Evolutionary conservation across 2,888 invertebrate species (phyloP).

Genomic region (Megamerina dolium): DNA sequence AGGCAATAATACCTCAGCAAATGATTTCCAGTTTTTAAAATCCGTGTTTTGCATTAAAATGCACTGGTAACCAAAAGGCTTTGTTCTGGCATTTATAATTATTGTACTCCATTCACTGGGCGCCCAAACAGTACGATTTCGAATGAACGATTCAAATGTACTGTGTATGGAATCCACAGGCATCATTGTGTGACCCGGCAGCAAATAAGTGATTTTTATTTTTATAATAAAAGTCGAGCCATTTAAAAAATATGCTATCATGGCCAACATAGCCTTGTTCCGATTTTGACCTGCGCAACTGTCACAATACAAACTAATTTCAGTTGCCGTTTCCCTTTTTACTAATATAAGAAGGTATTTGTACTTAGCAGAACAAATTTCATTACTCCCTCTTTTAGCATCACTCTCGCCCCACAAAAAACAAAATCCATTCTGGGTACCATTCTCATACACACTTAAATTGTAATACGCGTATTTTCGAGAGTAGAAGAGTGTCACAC

Average conservation of each 20-base stretch:
- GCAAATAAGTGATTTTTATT: slow-evolving; percentile 3
- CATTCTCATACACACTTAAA: slow-evolving; percentile 13
- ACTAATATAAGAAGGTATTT: slow-evolving; percentile 11
- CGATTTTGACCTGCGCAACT: too few relatives aligned
- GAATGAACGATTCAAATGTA: slow-evolving; percentile 9
- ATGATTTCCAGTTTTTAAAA: slow-evolving; percentile 13
- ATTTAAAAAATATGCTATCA: too few relatives aligned
- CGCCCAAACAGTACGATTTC: slow-evolving; percentile 13
- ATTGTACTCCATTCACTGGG: slow-evolving; percentile 10
- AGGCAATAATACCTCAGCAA: slow-evolving; percentile 7
- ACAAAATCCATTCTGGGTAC: too few relatives aligned
- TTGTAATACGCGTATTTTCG: slow-evolving; percentile 14
- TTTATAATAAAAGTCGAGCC: too few relatives aligned
- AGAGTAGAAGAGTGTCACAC: too few relatives aligned
- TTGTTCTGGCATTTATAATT: slow-evolving; percentile 10
- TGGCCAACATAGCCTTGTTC: too few relatives aligned
- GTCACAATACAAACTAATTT: too few relatives aligned
- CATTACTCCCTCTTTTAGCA: slow-evolving; percentile 12
- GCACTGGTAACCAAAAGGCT: slow-evolving; percentile 8
- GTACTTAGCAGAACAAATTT: slow-evolving; percentile 12
- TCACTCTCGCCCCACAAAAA: slow-evolving; percentile 6
- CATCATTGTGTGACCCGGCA: slow-evolving; percentile 13
- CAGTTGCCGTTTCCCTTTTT: slow-evolving; percentile 11
- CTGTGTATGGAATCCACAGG: slow-evolving; percentile 14
- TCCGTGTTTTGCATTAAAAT: slow-evolving; percentile 7